Evolutionary conservation across 2,113 vertebrate genomes (phyloP).

Genomic region (Oreochromis spilurus): DNA sequence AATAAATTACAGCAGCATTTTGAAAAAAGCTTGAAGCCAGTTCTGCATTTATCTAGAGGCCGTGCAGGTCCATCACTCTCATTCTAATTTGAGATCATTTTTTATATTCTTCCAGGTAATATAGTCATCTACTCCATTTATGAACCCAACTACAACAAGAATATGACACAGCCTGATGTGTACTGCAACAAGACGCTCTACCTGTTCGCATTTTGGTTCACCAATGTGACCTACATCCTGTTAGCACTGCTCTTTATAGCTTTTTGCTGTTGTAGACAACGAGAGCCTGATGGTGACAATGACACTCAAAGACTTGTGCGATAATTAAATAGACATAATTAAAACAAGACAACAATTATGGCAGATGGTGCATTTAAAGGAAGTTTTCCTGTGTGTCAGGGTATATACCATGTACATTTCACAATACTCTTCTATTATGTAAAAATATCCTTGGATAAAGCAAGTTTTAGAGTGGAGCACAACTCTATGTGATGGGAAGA

Average conservation of each 20-base stretch:
- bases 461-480: not conserved
- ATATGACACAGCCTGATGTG: not conserved
- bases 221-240: slow-evolving; percentile 55
- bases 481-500: accelerated
- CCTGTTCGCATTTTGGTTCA: slow-evolving; percentile 72
- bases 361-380: not conserved
- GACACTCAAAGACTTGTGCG: not conserved
- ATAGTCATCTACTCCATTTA: slow-evolving; percentile 76
- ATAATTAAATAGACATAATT: not conserved
- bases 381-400: not conserved
- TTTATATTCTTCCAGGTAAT: slow-evolving; percentile 49
- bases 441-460: not conserved
- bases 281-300: not conserved
- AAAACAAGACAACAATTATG: not conserved
- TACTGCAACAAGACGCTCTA: slow-evolving; percentile 71
- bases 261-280: slow-evolving; percentile 3
- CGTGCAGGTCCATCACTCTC: accelerated
- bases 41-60: not conserved
- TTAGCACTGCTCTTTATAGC: not conserved
- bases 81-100: accelerated
- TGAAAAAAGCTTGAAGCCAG: not conserved
- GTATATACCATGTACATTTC: not conserved
- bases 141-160: slow-evolving; percentile 61
- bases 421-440: not conserved
- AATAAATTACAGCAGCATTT: not conserved